Evolutionary conservation across 2,113 vertebrate genomes (phyloP).

Genomic region (Eupsittula cactorum): DNA sequence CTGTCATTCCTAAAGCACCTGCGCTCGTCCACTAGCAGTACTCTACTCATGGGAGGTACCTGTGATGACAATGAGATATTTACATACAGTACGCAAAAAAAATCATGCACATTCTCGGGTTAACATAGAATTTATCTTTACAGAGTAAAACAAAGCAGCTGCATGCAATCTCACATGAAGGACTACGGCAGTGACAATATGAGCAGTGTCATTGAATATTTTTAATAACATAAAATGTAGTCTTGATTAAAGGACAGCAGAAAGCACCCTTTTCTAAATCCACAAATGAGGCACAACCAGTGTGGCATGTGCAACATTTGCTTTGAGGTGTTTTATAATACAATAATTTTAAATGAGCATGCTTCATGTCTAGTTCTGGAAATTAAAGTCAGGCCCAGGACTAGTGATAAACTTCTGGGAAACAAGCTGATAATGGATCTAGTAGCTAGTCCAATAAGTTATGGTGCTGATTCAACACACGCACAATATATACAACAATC

Average conservation of each 20-base stretch:
- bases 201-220: not conserved
- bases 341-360: fast-evolving
- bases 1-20: not conserved
- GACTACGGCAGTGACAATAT: not conserved
- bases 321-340: not conserved
- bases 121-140: not conserved
- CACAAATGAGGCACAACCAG: not conserved
- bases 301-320: not conserved
- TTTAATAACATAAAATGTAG: not conserved
- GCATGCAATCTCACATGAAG: not conserved
- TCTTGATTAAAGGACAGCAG: not conserved
- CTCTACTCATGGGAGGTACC: fast-evolving
- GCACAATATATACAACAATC: not conserved
- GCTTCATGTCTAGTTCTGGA: not conserved
- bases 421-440: not conserved
- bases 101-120: not conserved
- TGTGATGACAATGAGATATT: not conserved
- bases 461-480: not conserved
- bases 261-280: not conserved
- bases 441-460: not conserved
- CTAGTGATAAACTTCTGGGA: not conserved
- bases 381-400: not conserved
- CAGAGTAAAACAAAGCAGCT: not conserved
- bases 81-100: not conserved
- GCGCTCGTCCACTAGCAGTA: not conserved